Base-by-base conservation (phyloP, 1,140 invertebrate species). In the Bombus sibiricus region DNA sequence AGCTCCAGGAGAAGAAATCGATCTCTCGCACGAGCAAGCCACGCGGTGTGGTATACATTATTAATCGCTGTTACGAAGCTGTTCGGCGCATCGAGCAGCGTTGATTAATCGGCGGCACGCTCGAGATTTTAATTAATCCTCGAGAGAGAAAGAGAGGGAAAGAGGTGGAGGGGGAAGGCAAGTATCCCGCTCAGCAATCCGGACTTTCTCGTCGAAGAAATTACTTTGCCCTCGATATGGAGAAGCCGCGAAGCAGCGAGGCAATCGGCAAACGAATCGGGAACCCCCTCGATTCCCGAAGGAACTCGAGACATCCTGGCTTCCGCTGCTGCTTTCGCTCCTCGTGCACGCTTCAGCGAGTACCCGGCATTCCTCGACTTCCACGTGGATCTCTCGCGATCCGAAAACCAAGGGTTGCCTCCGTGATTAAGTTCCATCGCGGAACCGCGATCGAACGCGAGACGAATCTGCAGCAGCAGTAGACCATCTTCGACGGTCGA, bases 91-190 rank as follows among this genome's bases (percentile, higher is more conserved):
- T 88, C 89, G 89, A 88, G 86, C 64, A 76, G 62, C 86, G 86
- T 86, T 90, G 89, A 90, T 90, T 90, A 90, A 90, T 90, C 88
- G 83, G 76, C 81, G 81, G 83, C 80, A 90, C 86, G 89, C 85
- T 90, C 89, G 76, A 90, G 89, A 90, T 90, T 90, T 90, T 90
- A 90, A 90, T 90, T 90, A 90, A 90, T 90, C 80, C 77, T 6
- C 28, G 18, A 28, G 73, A 81, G 81, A 71, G 59, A 66, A 28
- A 69, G 86, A 85, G 87, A 87, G 39, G 43, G 62, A 72, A 64
- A 62, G n/a, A 81, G 68, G 68, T 5, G 22, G 66, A 32, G n/a
- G 32, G n/a, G 15, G 32, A 43, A 28, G 37, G 25, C 15, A 18
- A n/a, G 59, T 32, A 41, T 69, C 57, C 47, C 79, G 84, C 41